Conservation (phyloP, 2,888 invertebrate species). For the Slavum lentiscoides region DNA sequence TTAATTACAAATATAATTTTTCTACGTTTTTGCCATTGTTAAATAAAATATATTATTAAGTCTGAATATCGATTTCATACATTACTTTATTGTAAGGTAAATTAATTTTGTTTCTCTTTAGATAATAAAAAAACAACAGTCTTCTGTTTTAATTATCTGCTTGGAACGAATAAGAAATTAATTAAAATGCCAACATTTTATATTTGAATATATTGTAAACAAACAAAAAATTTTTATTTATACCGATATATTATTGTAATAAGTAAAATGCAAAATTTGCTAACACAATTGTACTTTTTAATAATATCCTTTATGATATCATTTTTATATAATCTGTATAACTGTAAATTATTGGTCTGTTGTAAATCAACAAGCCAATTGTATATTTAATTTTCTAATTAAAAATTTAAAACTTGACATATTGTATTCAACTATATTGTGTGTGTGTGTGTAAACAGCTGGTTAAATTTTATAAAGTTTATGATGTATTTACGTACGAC, state of each 20-base stretch:
- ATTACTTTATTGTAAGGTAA: background rate
- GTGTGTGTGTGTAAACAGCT: background rate
- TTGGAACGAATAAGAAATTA: background rate
- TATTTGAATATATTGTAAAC: background rate
- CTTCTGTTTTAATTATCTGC: no score
- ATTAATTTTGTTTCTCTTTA: background rate
- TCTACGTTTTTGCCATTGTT: background rate
- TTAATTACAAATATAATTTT: background rate
- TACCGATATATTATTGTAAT: background rate
- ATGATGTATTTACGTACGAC: no score
- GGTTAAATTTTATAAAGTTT: no score
- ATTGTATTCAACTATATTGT: background rate
- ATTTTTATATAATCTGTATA: background rate
- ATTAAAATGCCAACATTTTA: constrained; percentile 18
- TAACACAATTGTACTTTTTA: background rate
- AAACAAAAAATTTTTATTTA: background rate
- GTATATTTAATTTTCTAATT: background rate
- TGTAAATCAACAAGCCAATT: background rate
- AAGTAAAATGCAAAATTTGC: background rate
- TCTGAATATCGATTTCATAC: background rate
- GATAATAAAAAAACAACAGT: background rate
- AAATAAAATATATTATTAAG: background rate
- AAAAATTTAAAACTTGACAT: background rate
- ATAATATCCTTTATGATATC: background rate
- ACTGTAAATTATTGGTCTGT: constrained; percentile 10